Evolutionary conservation across 2,797 vertebrate genomes (phyloP), one percentile per base, ranked within the genome.

Genomic region (Centroberyx gerrardi): DNA sequence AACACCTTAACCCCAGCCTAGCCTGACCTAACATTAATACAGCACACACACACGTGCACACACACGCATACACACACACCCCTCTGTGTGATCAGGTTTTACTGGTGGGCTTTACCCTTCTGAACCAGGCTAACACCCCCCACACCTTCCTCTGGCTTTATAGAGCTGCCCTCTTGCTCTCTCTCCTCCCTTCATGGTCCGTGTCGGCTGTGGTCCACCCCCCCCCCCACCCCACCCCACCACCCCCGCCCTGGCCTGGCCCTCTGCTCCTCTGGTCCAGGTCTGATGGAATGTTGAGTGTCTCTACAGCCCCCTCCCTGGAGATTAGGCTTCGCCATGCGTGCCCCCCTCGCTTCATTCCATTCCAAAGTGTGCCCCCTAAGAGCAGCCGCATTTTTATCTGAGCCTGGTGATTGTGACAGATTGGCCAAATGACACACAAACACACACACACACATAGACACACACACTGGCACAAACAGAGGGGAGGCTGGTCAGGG

Each of bases 341-440:
- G 17, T 53, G 56, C 72, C 77, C 83, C 52, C 71, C 70, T 40
- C 73, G 56, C 81, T 66, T 88, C 91, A 94, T 93, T 93, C 93
- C 91, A 88, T 86, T 92, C 87, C 89, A 90, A 88, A 93, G 91
- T 91, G 89, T 91, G 82, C 74, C 87, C 89, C 80, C 86, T 85
- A 90, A 93, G 91, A 94, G 93, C 88, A 84, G 86, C 76, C 5
- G 82, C 92, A 92, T 94, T 93, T 92, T 94, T 93, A 93, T 94
- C 93, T 94, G 92, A 94, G 93, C 93, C 88, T 0, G 60, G 89
- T 87, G 93, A 93, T 94, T 94, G 92, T 92, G 92, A 94, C 87
- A 91, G 93, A 95, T 93, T 92, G 85, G 81, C 83, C 85, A 88
- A 90, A 91, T 88, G 90, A 91, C 86, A 92, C 84, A 87, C 87